phyloP scores from a whole-genome alignment of 2,797 vertebrate species.

The Cryptoprocta ferox region DNA sequence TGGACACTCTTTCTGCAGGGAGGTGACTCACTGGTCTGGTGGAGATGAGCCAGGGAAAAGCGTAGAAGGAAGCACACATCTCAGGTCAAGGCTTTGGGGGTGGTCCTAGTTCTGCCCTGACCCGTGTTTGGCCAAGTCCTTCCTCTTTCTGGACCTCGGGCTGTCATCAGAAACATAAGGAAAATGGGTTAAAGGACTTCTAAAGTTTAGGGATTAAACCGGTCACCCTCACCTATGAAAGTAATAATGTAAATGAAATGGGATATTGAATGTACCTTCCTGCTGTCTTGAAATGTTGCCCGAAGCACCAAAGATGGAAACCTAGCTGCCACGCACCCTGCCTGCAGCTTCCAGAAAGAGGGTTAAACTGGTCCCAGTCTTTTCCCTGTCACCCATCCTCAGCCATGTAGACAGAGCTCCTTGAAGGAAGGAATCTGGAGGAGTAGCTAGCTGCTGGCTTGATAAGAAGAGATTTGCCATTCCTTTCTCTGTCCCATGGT shows the following conservation, averaged over 20 bases:
- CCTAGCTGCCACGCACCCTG: not conserved
- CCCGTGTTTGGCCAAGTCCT: not conserved
- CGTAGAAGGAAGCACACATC: rapidly evolving
- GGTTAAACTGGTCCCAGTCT: not conserved
- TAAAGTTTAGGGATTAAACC: not conserved
- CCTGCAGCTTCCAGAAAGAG: not conserved
- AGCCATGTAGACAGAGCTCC: not conserved
- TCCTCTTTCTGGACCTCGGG: not conserved
- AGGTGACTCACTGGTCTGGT: not conserved
- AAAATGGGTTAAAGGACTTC: not conserved
- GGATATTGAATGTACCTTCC: not conserved
- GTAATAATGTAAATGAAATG: not conserved
- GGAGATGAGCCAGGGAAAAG: not conserved
- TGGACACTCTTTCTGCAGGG: not conserved
- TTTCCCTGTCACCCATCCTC: not conserved
- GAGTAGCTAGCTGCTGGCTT: not conserved
- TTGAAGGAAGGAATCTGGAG: not conserved
- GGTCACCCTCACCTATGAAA: not conserved
- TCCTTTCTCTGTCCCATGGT: not conserved
- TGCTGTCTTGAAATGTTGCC: not conserved
- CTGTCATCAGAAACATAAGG: not conserved
- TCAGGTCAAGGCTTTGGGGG: not conserved
- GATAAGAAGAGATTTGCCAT: not conserved
- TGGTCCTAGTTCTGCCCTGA: not conserved
- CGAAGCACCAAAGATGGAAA: not conserved